Evolutionary conservation across 1,140 invertebrate genomes (phyloP).

Genomic region (Pseudomyrmex gracilis): DNA sequence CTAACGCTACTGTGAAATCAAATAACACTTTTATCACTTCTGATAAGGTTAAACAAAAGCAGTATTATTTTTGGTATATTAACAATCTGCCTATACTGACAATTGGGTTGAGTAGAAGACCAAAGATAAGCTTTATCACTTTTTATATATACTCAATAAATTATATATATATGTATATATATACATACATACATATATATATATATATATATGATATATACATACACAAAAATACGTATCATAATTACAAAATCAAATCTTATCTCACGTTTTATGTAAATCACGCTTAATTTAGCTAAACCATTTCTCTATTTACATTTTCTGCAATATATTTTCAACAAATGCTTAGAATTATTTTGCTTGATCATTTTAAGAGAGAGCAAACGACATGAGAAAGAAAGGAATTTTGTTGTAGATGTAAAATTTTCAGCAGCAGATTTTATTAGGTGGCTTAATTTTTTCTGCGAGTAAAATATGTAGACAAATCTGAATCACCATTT

Average conservation of each 20-base stretch:
- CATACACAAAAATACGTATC: neutral
- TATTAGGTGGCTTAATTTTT: slow-evolving; percentile 36
- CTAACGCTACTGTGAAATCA: slow-evolving; percentile 46
- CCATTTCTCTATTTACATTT: slow-evolving; percentile 43
- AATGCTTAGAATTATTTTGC: slow-evolving; percentile 51
- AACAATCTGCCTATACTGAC: slow-evolving; percentile 54
- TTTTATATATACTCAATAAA: slow-evolving; percentile 13
- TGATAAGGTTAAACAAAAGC: slow-evolving; percentile 43
- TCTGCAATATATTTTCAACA: slow-evolving; percentile 32
- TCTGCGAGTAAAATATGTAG: neutral
- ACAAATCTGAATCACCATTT: neutral
- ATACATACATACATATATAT: slow-evolving; percentile 20
- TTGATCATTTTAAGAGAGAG: slow-evolving; percentile 21
- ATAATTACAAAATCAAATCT: slow-evolving; percentile 34
- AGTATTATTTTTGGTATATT: slow-evolving; percentile 60
- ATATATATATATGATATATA: slow-evolving; percentile 10
- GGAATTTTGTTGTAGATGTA: slow-evolving; percentile 22
- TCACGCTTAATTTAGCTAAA: slow-evolving; percentile 49
- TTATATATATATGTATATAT: neutral
- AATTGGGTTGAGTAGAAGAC: slow-evolving; percentile 52
- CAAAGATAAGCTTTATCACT: slow-evolving; percentile 53
- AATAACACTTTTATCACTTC: slow-evolving; percentile 46
- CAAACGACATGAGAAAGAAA: slow-evolving; percentile 6
- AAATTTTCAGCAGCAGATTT: slow-evolving; percentile 41
- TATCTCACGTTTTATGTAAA: slow-evolving; percentile 48